phyloP scores from a whole-genome alignment of 1,140 invertebrate species.

The Heliconius nattereri region DNA sequence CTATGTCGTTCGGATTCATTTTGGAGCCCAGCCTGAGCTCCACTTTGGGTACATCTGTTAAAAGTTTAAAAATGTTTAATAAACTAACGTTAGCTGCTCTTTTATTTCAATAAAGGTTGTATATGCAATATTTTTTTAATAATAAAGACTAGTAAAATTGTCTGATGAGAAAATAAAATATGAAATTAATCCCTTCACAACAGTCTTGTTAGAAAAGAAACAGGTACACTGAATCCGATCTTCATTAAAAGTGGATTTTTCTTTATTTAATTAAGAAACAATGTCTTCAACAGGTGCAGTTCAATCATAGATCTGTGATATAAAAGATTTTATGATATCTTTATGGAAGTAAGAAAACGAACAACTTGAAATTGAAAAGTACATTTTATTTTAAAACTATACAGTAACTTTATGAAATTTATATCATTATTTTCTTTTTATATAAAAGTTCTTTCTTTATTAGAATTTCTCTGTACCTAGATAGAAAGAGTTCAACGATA shows the following conservation, averaged over 20 bases:
- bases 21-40: slow-evolving; percentile 88
- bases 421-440: slow-evolving; percentile 8
- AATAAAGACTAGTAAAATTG: not conserved
- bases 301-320: slow-evolving; percentile 20
- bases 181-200: not conserved
- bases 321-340: slow-evolving; percentile 30
- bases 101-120: too few species aligned
- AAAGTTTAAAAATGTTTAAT: not conserved
- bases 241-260: slow-evolving; percentile 25
- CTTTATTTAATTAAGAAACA: slow-evolving; percentile 25
- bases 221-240: not conserved
- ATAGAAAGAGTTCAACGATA: not conserved
- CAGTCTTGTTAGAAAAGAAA: not conserved
- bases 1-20: slow-evolving; percentile 90
- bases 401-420: not conserved
- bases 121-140: too few species aligned
- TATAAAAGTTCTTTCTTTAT: not conserved
- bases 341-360: slow-evolving; percentile 18
- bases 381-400: not conserved
- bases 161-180: not conserved
- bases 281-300: slow-evolving; percentile 26
- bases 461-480: not conserved
- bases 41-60: slow-evolving; percentile 89
- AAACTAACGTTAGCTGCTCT: too few species aligned
- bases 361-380: not conserved